These are phyloP conservation scores for Drosophila birchii DNA, from an alignment of 2,888 invertebrate genomes.

Conservation along the genomic window DNA sequence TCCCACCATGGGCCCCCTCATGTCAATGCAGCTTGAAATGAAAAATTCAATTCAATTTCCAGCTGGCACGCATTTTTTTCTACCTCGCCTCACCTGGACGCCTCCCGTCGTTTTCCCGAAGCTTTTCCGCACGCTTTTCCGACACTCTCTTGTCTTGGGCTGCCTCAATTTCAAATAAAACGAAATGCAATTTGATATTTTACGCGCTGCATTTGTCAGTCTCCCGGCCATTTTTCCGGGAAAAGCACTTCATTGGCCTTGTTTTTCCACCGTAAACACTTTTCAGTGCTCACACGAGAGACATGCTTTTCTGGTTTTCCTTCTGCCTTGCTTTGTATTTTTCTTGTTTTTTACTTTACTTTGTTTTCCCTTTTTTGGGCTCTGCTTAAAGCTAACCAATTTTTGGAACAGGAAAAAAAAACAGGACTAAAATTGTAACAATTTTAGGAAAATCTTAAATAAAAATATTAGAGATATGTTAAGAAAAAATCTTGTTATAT, in stretches of 20 bases:
- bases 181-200: conserved; percentile 74
- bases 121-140: conserved; percentile 37
- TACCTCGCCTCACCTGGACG: background rate
- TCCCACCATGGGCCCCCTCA: conserved; percentile 26
- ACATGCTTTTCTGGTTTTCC: background rate
- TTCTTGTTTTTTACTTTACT: background rate
- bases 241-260: conserved; percentile 30
- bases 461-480: background rate
- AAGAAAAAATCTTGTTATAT: background rate
- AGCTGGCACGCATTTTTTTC: conserved; percentile 14
- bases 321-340: background rate
- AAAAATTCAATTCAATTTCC: conserved; percentile 68
- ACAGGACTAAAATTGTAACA: background rate
- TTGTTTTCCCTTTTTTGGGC: background rate
- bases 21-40: conserved; percentile 73
- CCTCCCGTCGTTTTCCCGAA: background rate
- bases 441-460: background rate
- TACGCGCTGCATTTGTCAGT: conserved; percentile 57
- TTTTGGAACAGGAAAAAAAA: background rate
- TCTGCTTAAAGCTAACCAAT: conserved; percentile 1
- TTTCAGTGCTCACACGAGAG: conserved; percentile 16
- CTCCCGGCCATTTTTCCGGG: conserved; percentile 16
- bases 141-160: conserved; percentile 26
- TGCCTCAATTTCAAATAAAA: conserved; percentile 58
- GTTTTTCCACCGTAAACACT: conserved; percentile 12